Percentiles rank a stretch among this genome's conserved stretches.
Evolutionary conservation across 2,113 vertebrate species (phyloP).

Genomic region (Terrapene triunguis): DNA sequence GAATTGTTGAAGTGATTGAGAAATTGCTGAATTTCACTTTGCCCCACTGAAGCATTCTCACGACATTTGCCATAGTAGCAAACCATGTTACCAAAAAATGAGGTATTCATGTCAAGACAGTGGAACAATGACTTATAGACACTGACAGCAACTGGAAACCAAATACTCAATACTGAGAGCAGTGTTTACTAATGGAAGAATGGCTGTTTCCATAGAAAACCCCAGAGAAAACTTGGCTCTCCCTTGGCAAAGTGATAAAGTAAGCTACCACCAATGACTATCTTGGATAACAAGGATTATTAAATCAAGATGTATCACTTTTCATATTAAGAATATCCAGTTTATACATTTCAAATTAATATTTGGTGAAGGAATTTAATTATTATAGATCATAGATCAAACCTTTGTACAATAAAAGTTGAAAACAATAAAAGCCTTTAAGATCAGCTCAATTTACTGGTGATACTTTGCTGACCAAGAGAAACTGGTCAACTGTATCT

Average conservation of each 20-base stretch:
- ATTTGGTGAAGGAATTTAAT: neutral
- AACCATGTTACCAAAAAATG: constrained; percentile 51
- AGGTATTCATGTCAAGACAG: constrained; percentile 26
- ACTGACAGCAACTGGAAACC: neutral
- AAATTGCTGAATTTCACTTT: constrained; percentile 49
- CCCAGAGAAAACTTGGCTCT: neutral
- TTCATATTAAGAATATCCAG: neutral
- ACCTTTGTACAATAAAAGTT: neutral
- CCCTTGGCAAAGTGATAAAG: neutral
- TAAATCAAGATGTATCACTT: neutral
- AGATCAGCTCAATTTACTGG: neutral
- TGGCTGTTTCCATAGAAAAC: neutral
- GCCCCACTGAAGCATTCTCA: constrained; percentile 28
- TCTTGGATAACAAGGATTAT: neutral
- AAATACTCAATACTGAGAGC: constrained; percentile 3
- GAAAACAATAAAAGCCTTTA: neutral
- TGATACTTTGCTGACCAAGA: neutral
- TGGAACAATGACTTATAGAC: constrained; percentile 37
- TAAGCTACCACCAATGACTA: neutral
- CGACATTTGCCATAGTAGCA: constrained; percentile 42
- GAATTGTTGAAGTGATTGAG: neutral
- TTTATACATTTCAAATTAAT: neutral
- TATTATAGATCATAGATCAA: neutral
- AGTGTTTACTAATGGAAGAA: constrained; percentile 6
- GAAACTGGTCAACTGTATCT: neutral